Base-by-base conservation (phyloP, 1,140 invertebrate species). In the Diorhabda sublineata region DNA sequence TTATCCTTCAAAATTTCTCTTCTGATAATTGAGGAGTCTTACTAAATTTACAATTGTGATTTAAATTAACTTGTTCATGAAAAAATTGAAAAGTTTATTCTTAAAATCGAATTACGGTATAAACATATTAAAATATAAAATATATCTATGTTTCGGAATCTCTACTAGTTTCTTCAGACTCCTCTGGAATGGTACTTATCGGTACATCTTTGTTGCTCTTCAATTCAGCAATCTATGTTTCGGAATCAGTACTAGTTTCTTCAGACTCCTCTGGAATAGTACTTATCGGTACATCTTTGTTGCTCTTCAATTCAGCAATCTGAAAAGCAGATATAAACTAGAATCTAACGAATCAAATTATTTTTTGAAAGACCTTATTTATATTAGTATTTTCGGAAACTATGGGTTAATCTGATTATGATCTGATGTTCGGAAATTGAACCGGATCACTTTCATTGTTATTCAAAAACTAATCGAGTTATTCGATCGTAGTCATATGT, bases 271-370 rank as follows among this genome's bases (percentile, higher is more conserved):
- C 63, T 11, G 52, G 64, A 61, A 66, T 58, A 44, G 64, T 11
- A 61, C 69, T 61, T 4, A 70, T 57, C 7, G n/a, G 58, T 67
- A 5, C 6, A 8, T 11, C 42, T 47, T n/a, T 67, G 62, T 63
- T 8, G 43, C 43, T 68, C 45, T 66, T 72, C 58, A 72, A 58
- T 41, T 62, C 58, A 26, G 60, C 45, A 47, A 72, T 67, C 71
- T 72, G 52, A 56, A 66, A 69, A 26, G 41, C 26, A 26, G 26
- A 26, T 26, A 26, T 26, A 26, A 26, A 26, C 26, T 26, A 26
- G 26, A 26, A 26, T 26, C 26, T 26, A 26, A 26, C 26, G 26
- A 26, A 26, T 26, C 26, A 26, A 26, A 26, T 26, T 1, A 26
- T 26, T 26, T 26, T 26, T 26, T 26, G 26, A 2, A 26, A 26